These are phyloP conservation scores for Torymus auratus DNA, from an alignment of 2,888 invertebrate species.

Conservation along the genomic window DNA sequence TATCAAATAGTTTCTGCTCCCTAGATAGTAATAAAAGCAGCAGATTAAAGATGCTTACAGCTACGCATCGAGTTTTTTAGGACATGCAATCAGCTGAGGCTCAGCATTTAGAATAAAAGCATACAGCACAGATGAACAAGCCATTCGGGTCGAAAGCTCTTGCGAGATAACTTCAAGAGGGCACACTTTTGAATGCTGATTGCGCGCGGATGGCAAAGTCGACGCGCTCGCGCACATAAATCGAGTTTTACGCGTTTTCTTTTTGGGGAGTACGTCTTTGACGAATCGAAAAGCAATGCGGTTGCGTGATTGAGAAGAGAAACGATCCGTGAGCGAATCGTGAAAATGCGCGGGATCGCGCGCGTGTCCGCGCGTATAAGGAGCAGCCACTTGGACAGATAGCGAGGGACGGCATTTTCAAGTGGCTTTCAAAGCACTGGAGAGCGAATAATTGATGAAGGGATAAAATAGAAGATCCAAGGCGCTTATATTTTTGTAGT, in stretches of 20 bases:
- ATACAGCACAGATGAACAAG: slow-evolving; percentile 10
- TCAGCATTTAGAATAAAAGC: slow-evolving; percentile 15
- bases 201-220: slow-evolving; percentile 20
- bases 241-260: neutral
- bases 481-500: too few species aligned
- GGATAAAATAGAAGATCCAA: neutral
- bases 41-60: neutral
- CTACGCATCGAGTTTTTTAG: neutral
- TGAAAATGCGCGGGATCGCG: neutral
- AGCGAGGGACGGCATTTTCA: neutral
- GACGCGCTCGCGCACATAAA: neutral
- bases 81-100: neutral
- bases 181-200: slow-evolving; percentile 28
- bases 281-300: neutral
- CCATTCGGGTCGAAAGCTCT: slow-evolving; percentile 18
- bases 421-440: slow-evolving; percentile 26
- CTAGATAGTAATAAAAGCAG: too few species aligned
- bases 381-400: too few species aligned
- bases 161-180: slow-evolving; percentile 33
- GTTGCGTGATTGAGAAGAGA: neutral
- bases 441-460: slow-evolving; percentile 20
- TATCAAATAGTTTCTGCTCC: too few species aligned
- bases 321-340: neutral
- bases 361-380: neutral
- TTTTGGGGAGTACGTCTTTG: neutral